These are phyloP conservation scores for Ceramica pisi DNA, from an alignment of 2,888 invertebrate genomes.

Conservation along the genomic window DNA sequence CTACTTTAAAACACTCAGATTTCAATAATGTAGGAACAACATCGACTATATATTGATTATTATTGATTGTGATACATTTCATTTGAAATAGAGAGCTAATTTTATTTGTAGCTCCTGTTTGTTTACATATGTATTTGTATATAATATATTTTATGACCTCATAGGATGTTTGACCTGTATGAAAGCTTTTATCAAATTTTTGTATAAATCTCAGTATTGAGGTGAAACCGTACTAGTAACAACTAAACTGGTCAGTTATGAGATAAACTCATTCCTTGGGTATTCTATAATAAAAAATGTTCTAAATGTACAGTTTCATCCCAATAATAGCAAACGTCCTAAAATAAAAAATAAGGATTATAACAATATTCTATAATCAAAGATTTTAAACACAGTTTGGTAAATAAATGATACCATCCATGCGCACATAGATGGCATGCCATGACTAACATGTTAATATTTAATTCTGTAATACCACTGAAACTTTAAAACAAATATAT, in stretches of 20 bases:
- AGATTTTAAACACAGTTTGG: conserved; percentile 31
- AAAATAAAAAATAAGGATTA: conserved; percentile 44
- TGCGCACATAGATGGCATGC: conserved; percentile 8
- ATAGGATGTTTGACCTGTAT: conserved; percentile 8
- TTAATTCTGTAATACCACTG: conserved; percentile 29
- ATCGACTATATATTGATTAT: conserved; percentile 15
- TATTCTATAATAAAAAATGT: not conserved
- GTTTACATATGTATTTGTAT: conserved; percentile 5
- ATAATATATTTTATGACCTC: conserved; percentile 8
- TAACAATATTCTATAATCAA: conserved; percentile 42
- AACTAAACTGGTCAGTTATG: not conserved
- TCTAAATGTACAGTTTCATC: conserved; percentile 1
- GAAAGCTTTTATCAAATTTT: not conserved
- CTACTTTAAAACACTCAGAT: conserved; percentile 23
- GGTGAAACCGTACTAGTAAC: not conserved
- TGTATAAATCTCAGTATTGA: no score
- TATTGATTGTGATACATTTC: conserved; percentile 12
- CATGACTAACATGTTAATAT: conserved; percentile 45
- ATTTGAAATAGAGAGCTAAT: conserved; percentile 22
- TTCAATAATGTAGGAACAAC: conserved; percentile 22
- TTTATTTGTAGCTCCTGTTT: conserved; percentile 1
- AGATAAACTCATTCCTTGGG: not conserved
- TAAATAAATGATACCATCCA: conserved; percentile 23
- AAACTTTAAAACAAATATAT: conserved; percentile 27
- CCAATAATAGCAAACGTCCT: conserved; percentile 17